Evolutionary conservation across 2,888 invertebrate genomes (phyloP).

Genomic region (Piscicola geometra): DNA sequence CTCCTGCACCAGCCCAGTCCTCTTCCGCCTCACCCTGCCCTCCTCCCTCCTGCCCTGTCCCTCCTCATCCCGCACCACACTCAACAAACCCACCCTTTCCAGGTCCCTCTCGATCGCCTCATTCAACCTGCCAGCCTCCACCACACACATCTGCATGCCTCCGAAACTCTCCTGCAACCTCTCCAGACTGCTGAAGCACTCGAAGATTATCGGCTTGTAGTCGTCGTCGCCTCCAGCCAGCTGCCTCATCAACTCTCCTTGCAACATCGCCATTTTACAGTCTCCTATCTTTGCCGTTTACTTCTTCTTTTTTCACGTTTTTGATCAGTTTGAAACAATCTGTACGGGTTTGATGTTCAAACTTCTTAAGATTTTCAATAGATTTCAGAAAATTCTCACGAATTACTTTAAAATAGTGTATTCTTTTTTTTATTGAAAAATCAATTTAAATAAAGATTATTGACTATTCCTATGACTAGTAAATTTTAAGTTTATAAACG

Average conservation of each 20-base stretch:
- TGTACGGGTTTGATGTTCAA: too few species aligned
- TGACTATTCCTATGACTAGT: too few species aligned
- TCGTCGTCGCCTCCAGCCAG: neutral
- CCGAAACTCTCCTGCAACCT: neutral
- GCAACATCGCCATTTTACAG: neutral
- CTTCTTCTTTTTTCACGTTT: too few species aligned
- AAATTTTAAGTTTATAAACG: too few species aligned
- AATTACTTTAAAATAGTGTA: too few species aligned
- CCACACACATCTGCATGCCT: neutral
- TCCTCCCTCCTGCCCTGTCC: neutral
- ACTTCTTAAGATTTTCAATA: too few species aligned
- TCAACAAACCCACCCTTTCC: conserved; percentile 1
- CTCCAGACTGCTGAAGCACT: neutral
- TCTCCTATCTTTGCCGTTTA: too few species aligned
- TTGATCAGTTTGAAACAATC: too few species aligned
- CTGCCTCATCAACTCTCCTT: neutral
- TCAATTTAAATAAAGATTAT: too few species aligned
- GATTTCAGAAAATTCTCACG: too few species aligned
- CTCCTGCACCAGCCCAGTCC: conserved; percentile 17
- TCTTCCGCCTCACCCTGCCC: neutral
- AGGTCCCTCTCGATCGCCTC: conserved; percentile 12
- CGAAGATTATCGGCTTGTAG: neutral
- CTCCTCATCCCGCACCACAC: neutral
- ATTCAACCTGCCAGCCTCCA: neutral
- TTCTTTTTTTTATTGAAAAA: too few species aligned